Conservation (phyloP, 2,113 vertebrate species). For the Ictidomys tridecemlineatus region DNA sequence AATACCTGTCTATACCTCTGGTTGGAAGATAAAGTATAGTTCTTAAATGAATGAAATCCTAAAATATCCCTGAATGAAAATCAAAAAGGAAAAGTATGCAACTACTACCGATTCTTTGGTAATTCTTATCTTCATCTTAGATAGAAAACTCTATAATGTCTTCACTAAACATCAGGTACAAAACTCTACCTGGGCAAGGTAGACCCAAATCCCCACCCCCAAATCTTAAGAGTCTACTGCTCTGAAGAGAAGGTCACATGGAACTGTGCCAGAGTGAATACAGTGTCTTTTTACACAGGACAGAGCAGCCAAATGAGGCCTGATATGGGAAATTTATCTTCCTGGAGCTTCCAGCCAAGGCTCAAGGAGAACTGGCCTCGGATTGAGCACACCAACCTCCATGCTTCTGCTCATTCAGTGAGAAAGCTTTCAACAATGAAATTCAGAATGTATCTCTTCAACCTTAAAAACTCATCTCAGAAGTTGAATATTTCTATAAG, state of each 20-base stretch:
- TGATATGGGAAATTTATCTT: background rate
- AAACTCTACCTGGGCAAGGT: background rate
- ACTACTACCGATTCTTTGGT: background rate
- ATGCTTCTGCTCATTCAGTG: background rate
- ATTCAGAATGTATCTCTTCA: background rate
- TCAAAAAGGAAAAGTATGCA: slow-evolving; percentile 53
- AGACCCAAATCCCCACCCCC: background rate
- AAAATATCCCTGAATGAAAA: slow-evolving; percentile 42
- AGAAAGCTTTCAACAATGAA: background rate
- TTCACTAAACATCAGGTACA: background rate
- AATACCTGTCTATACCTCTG: background rate
- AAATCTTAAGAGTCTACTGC: background rate
- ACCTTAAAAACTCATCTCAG: slow-evolving; percentile 24
- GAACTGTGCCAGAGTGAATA: background rate
- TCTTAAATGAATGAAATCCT: slow-evolving; percentile 3
- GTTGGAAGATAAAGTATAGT: background rate
- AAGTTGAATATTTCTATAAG: background rate
- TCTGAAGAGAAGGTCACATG: background rate
- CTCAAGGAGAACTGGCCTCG: background rate
- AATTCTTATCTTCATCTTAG: background rate
- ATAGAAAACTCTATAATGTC: no score
- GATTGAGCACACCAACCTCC: background rate
- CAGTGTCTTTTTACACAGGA: background rate
- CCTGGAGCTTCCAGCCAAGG: background rate
- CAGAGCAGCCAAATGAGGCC: background rate